Percentiles rank a stretch among this genome's conserved stretches.
Conservation (phyloP, 1,140 invertebrate genomes). For the Potamilus streckersoni region DNA sequence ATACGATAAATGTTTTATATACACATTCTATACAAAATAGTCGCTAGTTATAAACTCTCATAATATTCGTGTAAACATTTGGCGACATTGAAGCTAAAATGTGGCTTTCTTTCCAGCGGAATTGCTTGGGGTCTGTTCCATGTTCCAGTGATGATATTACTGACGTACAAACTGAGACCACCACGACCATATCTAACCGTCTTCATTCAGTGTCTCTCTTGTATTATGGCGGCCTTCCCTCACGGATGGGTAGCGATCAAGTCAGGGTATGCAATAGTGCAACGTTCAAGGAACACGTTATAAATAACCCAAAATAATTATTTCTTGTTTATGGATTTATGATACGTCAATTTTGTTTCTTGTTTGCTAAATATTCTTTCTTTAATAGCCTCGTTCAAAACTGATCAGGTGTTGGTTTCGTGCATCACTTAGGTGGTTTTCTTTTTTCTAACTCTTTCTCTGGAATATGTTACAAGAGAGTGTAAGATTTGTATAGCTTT, state of each 20-base stretch:
- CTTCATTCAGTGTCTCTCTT: constrained; percentile 35
- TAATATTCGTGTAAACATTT: no score
- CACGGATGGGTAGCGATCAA: constrained; percentile 47
- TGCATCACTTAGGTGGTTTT: no score
- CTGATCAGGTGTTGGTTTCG: no score
- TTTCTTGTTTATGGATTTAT: no score
- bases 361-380: background rate
- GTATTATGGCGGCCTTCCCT: constrained; percentile 35
- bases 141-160: constrained; percentile 44
- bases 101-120: constrained; percentile 33
- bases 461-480: no score
- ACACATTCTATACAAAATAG: no score
- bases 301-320: background rate
- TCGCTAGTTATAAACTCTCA: no score
- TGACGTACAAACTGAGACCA: constrained; percentile 21
- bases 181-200: constrained; percentile 29
- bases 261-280: constrained; percentile 27
- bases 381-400: no score
- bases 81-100: background rate
- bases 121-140: constrained; percentile 48
- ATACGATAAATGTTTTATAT: no score
- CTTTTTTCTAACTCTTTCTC: no score
- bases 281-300: background rate
- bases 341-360: background rate
- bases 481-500: no score